phyloP scores from a whole-genome alignment of 2,113 vertebrate species.

The Sinocyclocheilus rhinocerous region DNA sequence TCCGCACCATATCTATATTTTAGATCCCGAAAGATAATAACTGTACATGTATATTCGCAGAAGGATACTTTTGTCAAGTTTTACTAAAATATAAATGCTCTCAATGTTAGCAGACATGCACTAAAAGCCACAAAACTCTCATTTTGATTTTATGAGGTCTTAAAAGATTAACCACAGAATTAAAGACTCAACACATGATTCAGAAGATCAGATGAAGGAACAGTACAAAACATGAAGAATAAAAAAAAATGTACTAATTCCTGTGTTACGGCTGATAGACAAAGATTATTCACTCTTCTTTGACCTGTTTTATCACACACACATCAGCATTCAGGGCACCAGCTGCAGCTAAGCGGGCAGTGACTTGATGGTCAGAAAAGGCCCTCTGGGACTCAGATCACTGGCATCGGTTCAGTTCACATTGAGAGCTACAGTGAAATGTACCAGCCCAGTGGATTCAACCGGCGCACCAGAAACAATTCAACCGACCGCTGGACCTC shows the following conservation, averaged over 20 bases:
- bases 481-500: conserved; percentile 8
- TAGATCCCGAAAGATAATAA: neutral
- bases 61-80: neutral
- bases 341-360: conserved; percentile 26
- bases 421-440: conserved; percentile 24
- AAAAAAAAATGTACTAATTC: neutral
- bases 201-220: neutral
- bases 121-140: neutral
- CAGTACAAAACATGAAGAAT: neutral
- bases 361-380: conserved; percentile 29
- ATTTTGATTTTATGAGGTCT: neutral
- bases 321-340: conserved; percentile 56
- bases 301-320: conserved; percentile 21
- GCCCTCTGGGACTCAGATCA: conserved; percentile 37
- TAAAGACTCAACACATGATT: neutral
- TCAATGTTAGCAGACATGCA: neutral
- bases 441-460: conserved; percentile 9
- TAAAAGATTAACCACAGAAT: neutral
- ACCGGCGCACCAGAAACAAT: neutral
- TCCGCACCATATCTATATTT: neutral
- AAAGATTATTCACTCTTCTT: conserved; percentile 40
- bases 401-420: conserved; percentile 31
- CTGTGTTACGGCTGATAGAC: neutral
- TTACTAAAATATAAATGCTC: neutral
- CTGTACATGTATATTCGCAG: neutral